These are phyloP conservation scores for Stictonetta naevosa DNA, from an alignment of 2,113 vertebrate species.

Conservation along the genomic window DNA sequence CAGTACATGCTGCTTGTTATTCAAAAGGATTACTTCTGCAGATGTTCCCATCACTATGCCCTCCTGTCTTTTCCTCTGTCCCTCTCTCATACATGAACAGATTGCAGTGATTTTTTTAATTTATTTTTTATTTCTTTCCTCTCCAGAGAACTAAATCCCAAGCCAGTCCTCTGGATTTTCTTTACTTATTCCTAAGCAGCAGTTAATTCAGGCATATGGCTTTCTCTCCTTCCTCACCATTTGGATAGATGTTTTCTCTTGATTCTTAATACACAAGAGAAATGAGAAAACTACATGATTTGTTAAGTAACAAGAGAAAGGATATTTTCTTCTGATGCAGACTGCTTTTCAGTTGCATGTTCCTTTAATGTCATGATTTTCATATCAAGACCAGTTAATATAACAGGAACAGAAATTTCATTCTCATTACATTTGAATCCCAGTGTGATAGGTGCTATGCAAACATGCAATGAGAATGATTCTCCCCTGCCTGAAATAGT, in stretches of 20 bases:
- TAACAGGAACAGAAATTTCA: neutral
- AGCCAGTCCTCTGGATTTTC: neutral
- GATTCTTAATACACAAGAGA: neutral
- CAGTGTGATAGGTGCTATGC: neutral
- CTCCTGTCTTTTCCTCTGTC: neutral
- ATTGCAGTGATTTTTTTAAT: neutral
- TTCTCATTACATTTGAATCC: neutral
- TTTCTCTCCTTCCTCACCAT: neutral
- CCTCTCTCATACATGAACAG: neutral
- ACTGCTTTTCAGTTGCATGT: neutral
- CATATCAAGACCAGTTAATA: neutral
- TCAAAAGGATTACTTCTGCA: neutral
- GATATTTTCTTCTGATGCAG: neutral
- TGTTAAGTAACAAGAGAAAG: neutral
- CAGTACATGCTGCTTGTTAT: neutral
- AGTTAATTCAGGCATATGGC: neutral
- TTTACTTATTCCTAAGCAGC: neutral
- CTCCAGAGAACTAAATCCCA: slow-evolving; percentile 5
- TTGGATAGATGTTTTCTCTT: slow-evolving; percentile 39
- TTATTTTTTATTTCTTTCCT: neutral
- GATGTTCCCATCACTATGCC: neutral
- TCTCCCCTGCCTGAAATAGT: neutral
- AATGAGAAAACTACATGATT: neutral
- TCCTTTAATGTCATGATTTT: neutral
- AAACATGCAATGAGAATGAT: neutral